phyloP scores from a whole-genome alignment of 2,888 invertebrate genomes.

The Acanthosepion lycidas region DNA sequence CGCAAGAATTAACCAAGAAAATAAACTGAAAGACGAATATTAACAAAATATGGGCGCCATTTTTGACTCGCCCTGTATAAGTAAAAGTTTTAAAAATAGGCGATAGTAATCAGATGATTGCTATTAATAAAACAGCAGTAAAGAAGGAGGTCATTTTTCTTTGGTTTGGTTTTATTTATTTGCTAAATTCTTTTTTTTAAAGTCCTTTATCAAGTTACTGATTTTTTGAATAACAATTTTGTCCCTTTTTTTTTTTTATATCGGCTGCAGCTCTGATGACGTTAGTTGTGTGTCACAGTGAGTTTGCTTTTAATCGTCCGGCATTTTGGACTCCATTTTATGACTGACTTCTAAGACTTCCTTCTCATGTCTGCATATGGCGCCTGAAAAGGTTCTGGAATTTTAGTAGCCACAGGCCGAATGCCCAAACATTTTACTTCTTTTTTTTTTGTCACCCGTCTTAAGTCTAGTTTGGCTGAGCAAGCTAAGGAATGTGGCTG shows the following conservation, averaged over 20 bases:
- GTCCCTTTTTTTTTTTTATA: neutral
- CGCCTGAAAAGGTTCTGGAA: neutral
- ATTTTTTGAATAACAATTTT: neutral
- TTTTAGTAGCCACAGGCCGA: conserved; percentile 15
- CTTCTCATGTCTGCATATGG: neutral
- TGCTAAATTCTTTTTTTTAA: too few species aligned
- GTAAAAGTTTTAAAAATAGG: neutral
- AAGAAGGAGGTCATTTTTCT: too few species aligned
- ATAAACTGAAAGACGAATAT: too few species aligned
- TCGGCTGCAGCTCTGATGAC: neutral
- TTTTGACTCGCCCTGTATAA: too few species aligned
- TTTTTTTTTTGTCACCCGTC: neutral
- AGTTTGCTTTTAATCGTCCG: neutral
- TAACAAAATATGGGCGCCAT: too few species aligned
- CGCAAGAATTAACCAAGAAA: too few species aligned
- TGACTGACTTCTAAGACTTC: neutral
- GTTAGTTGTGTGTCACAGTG: neutral
- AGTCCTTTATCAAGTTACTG: neutral
- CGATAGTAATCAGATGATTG: neutral
- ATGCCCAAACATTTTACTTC: neutral
- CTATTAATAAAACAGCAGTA: neutral
- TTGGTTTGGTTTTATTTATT: too few species aligned
- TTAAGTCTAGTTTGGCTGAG: neutral
- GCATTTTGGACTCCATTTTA: neutral
- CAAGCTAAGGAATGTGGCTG: neutral